Base-by-base conservation (phyloP, 1,140 invertebrate species). In the Liolophura sinensis region DNA sequence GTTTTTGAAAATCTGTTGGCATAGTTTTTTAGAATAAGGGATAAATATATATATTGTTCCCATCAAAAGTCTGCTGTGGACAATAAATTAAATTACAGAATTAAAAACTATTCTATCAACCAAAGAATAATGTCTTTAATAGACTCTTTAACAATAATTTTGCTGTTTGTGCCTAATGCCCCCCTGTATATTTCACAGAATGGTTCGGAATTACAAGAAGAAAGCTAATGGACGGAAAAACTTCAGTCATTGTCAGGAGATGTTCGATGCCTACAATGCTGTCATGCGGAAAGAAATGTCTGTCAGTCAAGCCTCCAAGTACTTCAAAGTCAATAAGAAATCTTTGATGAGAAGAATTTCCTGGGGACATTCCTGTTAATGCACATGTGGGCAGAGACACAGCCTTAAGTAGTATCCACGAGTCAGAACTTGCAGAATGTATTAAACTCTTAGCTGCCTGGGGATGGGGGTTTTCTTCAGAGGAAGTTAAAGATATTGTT, bases 261-360 rank as follows among this genome's bases (percentile, higher is more conserved):
- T 59, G 57, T 18, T 27, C 25, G 27, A 31, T 22, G 57, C 57
- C 20, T 24, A 24, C 4, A 63, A 63, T 18, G 48, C 9, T 9
- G 62, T 51, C 11, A 63, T 63, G 62, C 40, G 46, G 25, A 63
- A 63, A 54, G 62, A 49, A 52, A 63, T 63, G 20, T 55, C 24
- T 11, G 62, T 48, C 15, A 9, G 20, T 7, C 31, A n/a, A 15
- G 55, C 55, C 20, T 31, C 63, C n/a, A 64, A 64, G 25, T 58
- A 58, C 49, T 64, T 58, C 48, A 48, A 48, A n/a, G 55, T 64
- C 6, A 58, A 47, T 58, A 20, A 57, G 27, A 58, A 56, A 59
- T 25, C 63, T 25, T 48, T 64, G 27, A 46, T 25, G 25, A 24
- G 20, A 16, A 57, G 54, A 58, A 20, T 58, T n/a, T 47, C 12